Evolutionary conservation across 1,140 invertebrate species (phyloP), one percentile per base, ranked within the genome.

Genomic region (Himalopsyche phryganea): DNA sequence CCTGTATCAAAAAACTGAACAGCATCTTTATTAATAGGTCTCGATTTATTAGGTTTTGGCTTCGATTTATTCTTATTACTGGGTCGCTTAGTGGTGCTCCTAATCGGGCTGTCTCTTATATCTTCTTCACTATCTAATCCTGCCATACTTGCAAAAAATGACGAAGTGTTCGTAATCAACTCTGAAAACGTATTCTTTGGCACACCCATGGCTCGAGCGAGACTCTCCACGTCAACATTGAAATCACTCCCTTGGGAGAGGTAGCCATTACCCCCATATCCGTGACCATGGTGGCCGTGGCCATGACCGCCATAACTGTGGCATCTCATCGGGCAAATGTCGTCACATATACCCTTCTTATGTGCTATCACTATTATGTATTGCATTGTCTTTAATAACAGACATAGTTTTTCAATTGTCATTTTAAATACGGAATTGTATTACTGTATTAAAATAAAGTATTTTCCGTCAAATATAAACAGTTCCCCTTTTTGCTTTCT

Each of bases 321-420:
- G 35, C 62, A 64, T 1, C 48, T 46, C 36, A 57, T 54, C 2
- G 62, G 62, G 42, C 62, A 64, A 18, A 64, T 60, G 18, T 64
- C 62, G 4, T 49, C 50, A 28, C 62, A 64, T 3, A 64, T n/a
- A 9, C 35, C 35, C 41, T 64, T 64, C 49, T 60, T 60, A 28
- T 64, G 50, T 0, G 58, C 62, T 14, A 64, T 35, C 35, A 60
- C 50, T 6, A 64, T 28, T 1, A 64, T 46, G 41, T 64, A 64
- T 46, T 64, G 62, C 58, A 64, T 60, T 23, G 57, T 60, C 40
- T 64, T 64, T 18, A 64, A 23, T 5, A 64, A 11, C 36, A 58
- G 23, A 18, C 62, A 64, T 15, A 64, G 42, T 15, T 52, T 64
- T 13, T 64, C 62, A 9, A 64, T 6, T 1, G 62, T 53, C 62